Evolutionary conservation across 1,140 invertebrate genomes (phyloP).

Genomic region (Drosophila nigrodunni): DNA sequence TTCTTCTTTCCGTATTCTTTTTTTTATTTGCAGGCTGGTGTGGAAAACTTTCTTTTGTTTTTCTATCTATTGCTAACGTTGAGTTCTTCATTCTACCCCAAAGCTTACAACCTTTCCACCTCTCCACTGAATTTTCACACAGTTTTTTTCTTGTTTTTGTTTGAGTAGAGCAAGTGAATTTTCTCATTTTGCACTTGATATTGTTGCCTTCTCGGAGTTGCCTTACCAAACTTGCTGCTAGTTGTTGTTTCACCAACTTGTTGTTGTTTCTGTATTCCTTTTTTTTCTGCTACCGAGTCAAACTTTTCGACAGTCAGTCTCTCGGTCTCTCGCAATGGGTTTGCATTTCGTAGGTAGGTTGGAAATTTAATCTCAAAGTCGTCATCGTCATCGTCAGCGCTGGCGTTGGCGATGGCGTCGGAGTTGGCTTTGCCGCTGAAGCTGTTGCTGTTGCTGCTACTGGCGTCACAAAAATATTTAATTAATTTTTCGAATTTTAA

Average conservation of each 20-base stretch:
- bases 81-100: constrained; percentile 11
- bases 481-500: constrained; percentile 83
- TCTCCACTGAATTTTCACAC: constrained; percentile 32
- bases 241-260: constrained; percentile 49
- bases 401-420: neutral
- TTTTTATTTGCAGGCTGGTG: neutral
- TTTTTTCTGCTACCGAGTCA: constrained; percentile 42
- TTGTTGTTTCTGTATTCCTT: constrained; percentile 25
- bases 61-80: constrained; percentile 43
- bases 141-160: constrained; percentile 28
- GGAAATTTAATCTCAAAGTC: constrained; percentile 82
- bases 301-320: constrained; percentile 62
- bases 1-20: constrained; percentile 1
- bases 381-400: constrained; percentile 68
- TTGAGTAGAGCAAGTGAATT: constrained; percentile 72
- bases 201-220: constrained; percentile 57
- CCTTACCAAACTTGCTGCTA: constrained; percentile 17
- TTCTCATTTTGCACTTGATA: constrained; percentile 82
- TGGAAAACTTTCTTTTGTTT: constrained; percentile 54
- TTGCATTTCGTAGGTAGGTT: constrained; percentile 78
- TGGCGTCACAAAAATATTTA: constrained; percentile 81
- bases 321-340: constrained; percentile 45
- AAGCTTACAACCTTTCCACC: constrained; percentile 16
- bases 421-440: neutral
- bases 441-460: constrained; percentile 1